Base-by-base conservation (phyloP, 2,113 vertebrate species). In the Calypte anna region DNA sequence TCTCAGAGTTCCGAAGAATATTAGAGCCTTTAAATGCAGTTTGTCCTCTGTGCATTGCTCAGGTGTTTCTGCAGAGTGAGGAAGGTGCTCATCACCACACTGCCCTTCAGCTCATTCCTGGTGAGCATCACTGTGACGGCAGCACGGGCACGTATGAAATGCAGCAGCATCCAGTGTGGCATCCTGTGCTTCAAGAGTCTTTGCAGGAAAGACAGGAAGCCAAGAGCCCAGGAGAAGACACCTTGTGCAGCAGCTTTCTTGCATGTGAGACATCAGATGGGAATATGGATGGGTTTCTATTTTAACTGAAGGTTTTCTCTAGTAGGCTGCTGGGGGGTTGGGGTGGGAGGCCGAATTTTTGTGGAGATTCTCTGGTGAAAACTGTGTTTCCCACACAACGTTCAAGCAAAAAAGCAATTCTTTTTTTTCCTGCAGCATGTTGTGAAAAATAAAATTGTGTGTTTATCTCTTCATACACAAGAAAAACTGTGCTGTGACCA, bases 121-220 rank as follows among this genome's bases (percentile, higher is more conserved):
- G 44, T 43, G 14, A 57, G 68, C 2, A 1, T 23, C 59, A 50
- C 19, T 12, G 19, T 6, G 54, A 33, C 1, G 30, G 33, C 24
- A 64, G 38, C 27, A 20, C n/a, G 50, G 27, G 14, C 0, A 0
- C 14, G 25, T 59, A 18, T 20, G 30, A 82, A 51, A 17, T 7
- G 44, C 18, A 23, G 50, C 31, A 40, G 12, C 4, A n/a, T 6
- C 33, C 33, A 33, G 12, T 3, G 18, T 15, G 18, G 20, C 3
- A 0, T 27, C 31, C 43, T 36, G 44, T 1, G 0, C 25, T 7
- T 33, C 24, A 8, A 4, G 3, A 55, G 10, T 14, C 40, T 59
- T 69, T 48, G 27, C 21, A 64, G 27, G 27, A 87, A 79, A 75
- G 30, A 43, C 0, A 61, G 30, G n/a, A 66, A n/a, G 33, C 6